These are phyloP conservation scores for Malaclemys terrapin DNA, from an alignment of 2,113 vertebrate genomes.

Conservation along the genomic window DNA sequence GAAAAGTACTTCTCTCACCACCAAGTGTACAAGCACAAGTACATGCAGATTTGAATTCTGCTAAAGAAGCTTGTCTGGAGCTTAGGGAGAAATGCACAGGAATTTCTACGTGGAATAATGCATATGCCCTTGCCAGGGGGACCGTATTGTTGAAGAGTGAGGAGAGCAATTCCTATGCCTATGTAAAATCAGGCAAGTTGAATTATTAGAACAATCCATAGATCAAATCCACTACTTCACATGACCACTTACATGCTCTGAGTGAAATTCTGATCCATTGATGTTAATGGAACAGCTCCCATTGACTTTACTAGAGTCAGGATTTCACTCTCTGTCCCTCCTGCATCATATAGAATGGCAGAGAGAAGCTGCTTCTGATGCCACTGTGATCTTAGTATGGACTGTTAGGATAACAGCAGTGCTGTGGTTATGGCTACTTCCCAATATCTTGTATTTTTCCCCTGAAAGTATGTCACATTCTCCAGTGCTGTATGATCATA, in stretches of 20 bases:
- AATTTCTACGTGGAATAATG: constrained; percentile 27
- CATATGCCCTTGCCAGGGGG: constrained; percentile 20
- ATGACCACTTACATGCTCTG: neutral
- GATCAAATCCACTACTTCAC: neutral
- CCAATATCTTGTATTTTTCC: neutral
- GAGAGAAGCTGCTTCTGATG: neutral
- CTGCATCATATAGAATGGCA: neutral
- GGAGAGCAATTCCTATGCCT: neutral
- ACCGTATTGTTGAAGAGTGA: neutral
- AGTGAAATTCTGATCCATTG: neutral
- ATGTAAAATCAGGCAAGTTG: constrained; percentile 17
- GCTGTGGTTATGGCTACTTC: neutral
- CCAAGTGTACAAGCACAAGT: neutral
- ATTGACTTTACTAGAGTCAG: neutral
- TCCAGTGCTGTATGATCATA: neutral
- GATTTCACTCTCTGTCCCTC: neutral
- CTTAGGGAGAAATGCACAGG: constrained; percentile 1
- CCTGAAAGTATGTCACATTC: neutral
- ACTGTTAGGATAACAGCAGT: neutral
- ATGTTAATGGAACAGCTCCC: neutral
- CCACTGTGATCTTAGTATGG: neutral
- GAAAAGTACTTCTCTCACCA: constrained; percentile 28
- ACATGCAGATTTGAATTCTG: constrained; percentile 20
- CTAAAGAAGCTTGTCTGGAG: constrained; percentile 11
- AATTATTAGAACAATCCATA: neutral